Conservation (phyloP, 2,888 invertebrate genomes). For the Orthosia gothica region DNA sequence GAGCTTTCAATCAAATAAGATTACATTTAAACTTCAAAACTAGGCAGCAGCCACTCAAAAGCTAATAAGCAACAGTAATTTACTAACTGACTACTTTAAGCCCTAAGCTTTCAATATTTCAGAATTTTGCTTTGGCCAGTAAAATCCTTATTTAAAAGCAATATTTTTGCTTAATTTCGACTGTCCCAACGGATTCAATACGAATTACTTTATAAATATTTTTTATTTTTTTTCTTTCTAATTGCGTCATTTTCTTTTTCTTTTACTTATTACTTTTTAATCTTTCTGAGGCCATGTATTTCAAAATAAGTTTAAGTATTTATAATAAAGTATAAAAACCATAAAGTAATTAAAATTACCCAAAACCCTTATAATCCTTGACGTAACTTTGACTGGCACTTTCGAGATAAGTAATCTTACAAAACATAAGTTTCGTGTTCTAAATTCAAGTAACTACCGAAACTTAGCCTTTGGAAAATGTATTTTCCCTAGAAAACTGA, state of each 20-base stretch:
- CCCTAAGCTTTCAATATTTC: not conserved
- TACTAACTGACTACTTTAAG: not conserved
- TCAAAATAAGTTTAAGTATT: conserved; percentile 41
- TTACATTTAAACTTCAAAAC: not conserved
- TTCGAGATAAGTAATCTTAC: conserved; percentile 36
- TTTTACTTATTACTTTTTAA: conserved; percentile 24
- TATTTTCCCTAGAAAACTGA: not conserved
- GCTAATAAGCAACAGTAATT: too few species aligned
- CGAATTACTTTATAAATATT: not conserved
- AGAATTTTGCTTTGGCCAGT: conserved; percentile 1
- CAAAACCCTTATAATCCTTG: conserved; percentile 38
- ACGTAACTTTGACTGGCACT: conserved; percentile 47
- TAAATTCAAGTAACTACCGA: conserved; percentile 28
- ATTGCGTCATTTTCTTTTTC: conserved; percentile 6
- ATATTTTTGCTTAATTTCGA: not conserved
- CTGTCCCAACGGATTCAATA: not conserved
- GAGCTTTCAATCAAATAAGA: not conserved
- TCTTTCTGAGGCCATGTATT: conserved; percentile 19
- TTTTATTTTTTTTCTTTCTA: too few species aligned
- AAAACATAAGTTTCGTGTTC: conserved; percentile 46
- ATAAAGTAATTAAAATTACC: conserved; percentile 45
- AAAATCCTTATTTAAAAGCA: conserved; percentile 5
- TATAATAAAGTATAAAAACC: too few species aligned
- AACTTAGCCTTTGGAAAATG: conserved; percentile 17
- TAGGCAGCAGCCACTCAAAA: not conserved